phyloP scores from a whole-genome alignment of 2,888 invertebrate genomes.

The Troilus luridus region DNA sequence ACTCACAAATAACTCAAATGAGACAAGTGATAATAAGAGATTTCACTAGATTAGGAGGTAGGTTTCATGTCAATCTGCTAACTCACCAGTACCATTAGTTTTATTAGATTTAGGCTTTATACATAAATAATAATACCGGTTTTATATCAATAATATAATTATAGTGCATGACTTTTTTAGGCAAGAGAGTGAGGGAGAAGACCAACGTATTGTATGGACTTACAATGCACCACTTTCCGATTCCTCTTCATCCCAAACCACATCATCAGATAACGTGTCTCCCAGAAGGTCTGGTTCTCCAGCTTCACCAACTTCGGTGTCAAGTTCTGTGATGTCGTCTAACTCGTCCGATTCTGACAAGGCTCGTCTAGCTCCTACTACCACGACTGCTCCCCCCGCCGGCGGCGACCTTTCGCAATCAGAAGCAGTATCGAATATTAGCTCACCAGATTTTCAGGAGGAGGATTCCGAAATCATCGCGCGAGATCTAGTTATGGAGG shows the following conservation, averaged over 20 bases:
- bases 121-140: not conserved
- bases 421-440: slow-evolving; percentile 90
- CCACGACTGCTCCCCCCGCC: slow-evolving; percentile 70
- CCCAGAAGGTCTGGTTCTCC: slow-evolving; percentile 78
- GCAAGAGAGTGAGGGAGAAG: slow-evolving; percentile 66
- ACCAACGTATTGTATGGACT: slow-evolving; percentile 88
- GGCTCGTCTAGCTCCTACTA: slow-evolving; percentile 67
- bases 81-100: no score
- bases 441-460: slow-evolving; percentile 91
- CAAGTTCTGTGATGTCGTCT: slow-evolving; percentile 89
- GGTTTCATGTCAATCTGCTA: no score
- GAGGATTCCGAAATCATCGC: slow-evolving; percentile 85
- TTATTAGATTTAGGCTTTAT: not conserved
- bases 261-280: slow-evolving; percentile 67
- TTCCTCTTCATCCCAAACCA: slow-evolving; percentile 64
- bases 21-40: no score
- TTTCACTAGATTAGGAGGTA: no score
- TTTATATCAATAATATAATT: not conserved
- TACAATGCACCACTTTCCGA: slow-evolving; percentile 82
- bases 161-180: slow-evolving; percentile 51
- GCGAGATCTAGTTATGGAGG: slow-evolving; percentile 85
- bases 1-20: no score
- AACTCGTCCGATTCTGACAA: slow-evolving; percentile 70
- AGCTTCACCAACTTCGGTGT: slow-evolving; percentile 87
- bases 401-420: slow-evolving; percentile 78